A percentile compares a stretch with the other conserved stretches of the same genome.
These are phyloP conservation scores for Eupithecia dodoneata DNA, from an alignment of 2,888 invertebrate species.

Conservation along the genomic window DNA sequence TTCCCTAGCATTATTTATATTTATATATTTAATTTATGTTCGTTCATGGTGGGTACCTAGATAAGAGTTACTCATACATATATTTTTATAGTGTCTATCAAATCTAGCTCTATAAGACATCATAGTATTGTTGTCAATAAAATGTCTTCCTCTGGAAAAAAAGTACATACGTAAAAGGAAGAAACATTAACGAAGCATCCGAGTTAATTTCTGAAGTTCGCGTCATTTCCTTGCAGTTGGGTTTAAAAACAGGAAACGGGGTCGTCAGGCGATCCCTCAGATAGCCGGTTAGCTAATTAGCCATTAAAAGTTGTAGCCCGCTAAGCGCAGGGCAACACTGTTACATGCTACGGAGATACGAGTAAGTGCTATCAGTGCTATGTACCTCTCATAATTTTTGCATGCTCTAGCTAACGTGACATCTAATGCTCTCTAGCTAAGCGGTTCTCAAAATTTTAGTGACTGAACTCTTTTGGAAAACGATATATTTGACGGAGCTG, in stretches of 20 bases:
- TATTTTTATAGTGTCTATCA: too few relatives aligned
- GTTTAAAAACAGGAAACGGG: slow-evolving; percentile 57
- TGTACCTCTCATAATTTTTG: not conserved
- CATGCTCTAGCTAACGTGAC: not conserved
- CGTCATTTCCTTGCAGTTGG: slow-evolving; percentile 40
- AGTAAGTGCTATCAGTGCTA: not conserved
- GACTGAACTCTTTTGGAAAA: too few relatives aligned
- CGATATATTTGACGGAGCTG: too few relatives aligned
- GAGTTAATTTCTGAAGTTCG: slow-evolving; percentile 19
- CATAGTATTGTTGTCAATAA: too few relatives aligned
- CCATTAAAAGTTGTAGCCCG: slow-evolving; percentile 64
- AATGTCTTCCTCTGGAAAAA: not conserved
- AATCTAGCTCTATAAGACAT: too few relatives aligned
- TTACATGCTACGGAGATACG: not conserved
- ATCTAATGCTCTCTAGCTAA: not conserved
- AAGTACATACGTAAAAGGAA: not conserved
- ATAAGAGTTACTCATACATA: too few relatives aligned
- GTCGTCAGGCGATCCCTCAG: slow-evolving; percentile 43
- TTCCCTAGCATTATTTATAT: too few relatives aligned
- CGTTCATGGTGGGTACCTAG: too few relatives aligned
- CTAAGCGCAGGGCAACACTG: slow-evolving; percentile 17
- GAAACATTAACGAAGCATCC: slow-evolving; percentile 9
- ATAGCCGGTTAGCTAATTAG: slow-evolving; percentile 60
- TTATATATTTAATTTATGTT: too few relatives aligned
- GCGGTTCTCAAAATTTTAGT: too few relatives aligned